Percentiles rank a stretch among this genome's conserved stretches.
These are phyloP conservation scores for Agelastica alni DNA, from an alignment of 2,888 invertebrate genomes.

Conservation along the genomic window DNA sequence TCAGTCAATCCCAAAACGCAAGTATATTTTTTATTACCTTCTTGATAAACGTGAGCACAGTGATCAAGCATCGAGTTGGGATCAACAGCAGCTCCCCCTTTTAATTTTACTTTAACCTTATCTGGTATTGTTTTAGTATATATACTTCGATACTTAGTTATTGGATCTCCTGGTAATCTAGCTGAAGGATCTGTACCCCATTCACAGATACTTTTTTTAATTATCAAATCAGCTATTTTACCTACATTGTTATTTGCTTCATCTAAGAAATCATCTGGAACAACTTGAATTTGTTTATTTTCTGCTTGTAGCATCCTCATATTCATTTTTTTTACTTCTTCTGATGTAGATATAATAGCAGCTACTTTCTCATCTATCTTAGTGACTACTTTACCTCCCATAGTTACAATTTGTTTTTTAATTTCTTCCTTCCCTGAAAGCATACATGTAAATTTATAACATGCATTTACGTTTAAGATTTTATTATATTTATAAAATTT, in stretches of 20 bases:
- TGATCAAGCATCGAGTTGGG: conserved; percentile 83
- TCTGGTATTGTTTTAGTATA: conserved; percentile 61
- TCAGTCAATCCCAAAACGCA: conserved; percentile 84
- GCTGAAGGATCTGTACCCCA: conserved; percentile 76
- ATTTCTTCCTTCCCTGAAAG: conserved; percentile 61
- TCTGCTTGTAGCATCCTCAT: conserved; percentile 69
- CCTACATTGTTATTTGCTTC: conserved; percentile 66
- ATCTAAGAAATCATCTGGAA: conserved; percentile 76
- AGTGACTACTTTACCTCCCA: conserved; percentile 76
- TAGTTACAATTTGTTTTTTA: conserved; percentile 68
- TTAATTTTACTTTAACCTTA: conserved; percentile 71
- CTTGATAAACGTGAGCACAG: conserved; percentile 76
- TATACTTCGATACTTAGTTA: conserved; percentile 51
- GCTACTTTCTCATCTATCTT: conserved; percentile 69
- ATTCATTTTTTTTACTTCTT: conserved; percentile 70
- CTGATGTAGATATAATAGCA: conserved; percentile 74
- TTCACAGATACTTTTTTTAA: conserved; percentile 73
- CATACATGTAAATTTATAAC: neutral
- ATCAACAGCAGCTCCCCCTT: conserved; percentile 88
- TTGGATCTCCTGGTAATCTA: conserved; percentile 49
- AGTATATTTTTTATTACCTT: conserved; percentile 66
- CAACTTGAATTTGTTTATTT: conserved; percentile 75
- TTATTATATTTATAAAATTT: neutral
- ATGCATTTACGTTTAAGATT: neutral
- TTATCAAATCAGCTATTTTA: conserved; percentile 67